Conservation (phyloP, 2,888 invertebrate species). For the Papilio elwesi region DNA sequence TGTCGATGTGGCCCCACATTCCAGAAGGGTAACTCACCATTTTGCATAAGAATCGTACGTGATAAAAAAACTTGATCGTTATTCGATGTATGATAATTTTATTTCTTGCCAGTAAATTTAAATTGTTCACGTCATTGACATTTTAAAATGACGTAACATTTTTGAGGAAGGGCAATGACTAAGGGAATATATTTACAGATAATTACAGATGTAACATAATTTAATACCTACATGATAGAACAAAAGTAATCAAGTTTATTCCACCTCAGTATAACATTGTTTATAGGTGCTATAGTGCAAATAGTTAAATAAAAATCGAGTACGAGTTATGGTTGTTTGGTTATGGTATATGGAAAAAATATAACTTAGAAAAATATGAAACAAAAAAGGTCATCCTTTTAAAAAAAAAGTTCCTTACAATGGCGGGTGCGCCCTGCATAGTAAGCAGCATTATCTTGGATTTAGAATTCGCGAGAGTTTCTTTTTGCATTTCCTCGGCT, state of each 20-base stretch:
- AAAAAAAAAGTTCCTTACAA: constrained; percentile 10
- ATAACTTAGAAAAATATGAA: too few relatives aligned
- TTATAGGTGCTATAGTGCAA: too few relatives aligned
- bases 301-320: too few relatives aligned
- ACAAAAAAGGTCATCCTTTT: too few relatives aligned
- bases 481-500: constrained; percentile 20
- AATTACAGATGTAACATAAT: background rate
- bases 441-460: constrained; percentile 15
- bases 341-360: too few relatives aligned
- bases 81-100: constrained; percentile 21
- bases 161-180: background rate
- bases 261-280: too few relatives aligned
- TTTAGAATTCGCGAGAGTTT: constrained; percentile 17
- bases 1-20: constrained; percentile 22
- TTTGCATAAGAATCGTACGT: constrained; percentile 20
- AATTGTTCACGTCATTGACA: background rate
- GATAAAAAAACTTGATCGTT: constrained; percentile 11
- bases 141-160: background rate
- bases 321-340: too few relatives aligned
- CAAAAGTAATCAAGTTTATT: too few relatives aligned
- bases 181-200: background rate
- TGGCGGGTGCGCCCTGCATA: background rate
- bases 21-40: constrained; percentile 12
- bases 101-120: constrained; percentile 7
- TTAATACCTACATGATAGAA: too few relatives aligned